A percentile compares a stretch with the other conserved stretches of the same genome.
Evolutionary conservation across 2,113 vertebrate genomes (phyloP).

Genomic region (Cynoglossus semilaevis): DNA sequence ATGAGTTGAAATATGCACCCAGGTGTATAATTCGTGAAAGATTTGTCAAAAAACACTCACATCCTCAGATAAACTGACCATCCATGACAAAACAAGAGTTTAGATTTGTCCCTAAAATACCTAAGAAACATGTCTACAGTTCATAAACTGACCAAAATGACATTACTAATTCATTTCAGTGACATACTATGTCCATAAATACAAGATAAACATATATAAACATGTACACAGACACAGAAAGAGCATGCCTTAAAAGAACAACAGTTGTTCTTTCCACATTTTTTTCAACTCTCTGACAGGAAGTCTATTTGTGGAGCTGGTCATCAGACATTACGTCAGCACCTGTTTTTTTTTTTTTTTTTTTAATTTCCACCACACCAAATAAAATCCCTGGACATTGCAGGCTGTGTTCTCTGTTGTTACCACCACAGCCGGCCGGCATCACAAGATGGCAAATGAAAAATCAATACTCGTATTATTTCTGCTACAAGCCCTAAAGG

Average conservation of each 20-base stretch:
- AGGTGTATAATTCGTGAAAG: too few species aligned
- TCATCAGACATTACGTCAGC: conserved; percentile 57
- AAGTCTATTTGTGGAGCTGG: conserved; percentile 30
- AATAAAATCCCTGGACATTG: conserved; percentile 21
- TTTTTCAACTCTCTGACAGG: conserved; percentile 40
- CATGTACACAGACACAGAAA: background rate
- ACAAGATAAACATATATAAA: background rate
- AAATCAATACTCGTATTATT: conserved; percentile 54
- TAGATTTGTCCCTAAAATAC: too few species aligned
- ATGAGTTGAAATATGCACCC: too few species aligned
- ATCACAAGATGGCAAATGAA: conserved; percentile 54
- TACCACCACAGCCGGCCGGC: conserved; percentile 17
- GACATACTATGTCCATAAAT: background rate
- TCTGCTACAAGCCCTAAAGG: conserved; percentile 46
- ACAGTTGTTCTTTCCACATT: conserved; percentile 32
- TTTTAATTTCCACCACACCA: background rate
- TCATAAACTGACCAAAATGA: too few species aligned
- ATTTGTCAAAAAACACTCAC: too few species aligned
- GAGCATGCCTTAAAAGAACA: too few species aligned
- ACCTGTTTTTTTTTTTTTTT: conserved; percentile 18
- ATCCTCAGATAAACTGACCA: too few species aligned
- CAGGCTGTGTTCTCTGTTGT: conserved; percentile 26
- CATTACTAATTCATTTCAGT: too few species aligned
- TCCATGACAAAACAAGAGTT: too few species aligned
- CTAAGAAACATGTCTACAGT: too few species aligned